Percentiles rank a stretch among this genome's conserved stretches.
Evolutionary conservation across 2,888 invertebrate species (phyloP).

Genomic region (Phytoseiulus persimilis): DNA sequence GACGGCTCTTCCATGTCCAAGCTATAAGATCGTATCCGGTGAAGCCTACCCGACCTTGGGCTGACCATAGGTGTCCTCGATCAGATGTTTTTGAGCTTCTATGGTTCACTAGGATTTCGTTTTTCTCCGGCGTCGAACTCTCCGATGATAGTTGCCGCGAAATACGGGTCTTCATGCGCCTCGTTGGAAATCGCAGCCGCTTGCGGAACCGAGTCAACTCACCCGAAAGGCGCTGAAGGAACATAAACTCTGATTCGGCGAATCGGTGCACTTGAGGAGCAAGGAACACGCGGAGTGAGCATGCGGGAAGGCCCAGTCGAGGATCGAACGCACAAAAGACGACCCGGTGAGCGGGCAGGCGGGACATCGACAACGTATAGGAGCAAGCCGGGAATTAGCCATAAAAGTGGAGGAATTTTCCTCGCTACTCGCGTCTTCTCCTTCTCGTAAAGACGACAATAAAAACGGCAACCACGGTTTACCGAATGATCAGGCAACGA

Average conservation of each 20-base stretch:
- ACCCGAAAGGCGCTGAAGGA: neutral
- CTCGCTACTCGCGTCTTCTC: neutral
- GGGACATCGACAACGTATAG: neutral
- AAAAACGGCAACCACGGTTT: neutral
- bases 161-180: neutral
- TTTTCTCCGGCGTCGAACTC: too few relatives aligned
- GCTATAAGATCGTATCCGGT: too few relatives aligned
- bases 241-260: neutral
- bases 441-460: neutral
- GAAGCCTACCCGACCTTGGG: too few relatives aligned
- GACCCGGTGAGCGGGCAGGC: neutral
- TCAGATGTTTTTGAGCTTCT: too few relatives aligned
- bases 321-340: neutral
- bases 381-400: neutral
- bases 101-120: too few relatives aligned
- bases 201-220: neutral
- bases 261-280: neutral
- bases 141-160: too few relatives aligned
- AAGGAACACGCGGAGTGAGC: neutral
- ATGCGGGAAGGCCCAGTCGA: neutral
- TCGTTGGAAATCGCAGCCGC: neutral
- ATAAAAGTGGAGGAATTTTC: neutral
- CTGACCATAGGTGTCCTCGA: too few relatives aligned
- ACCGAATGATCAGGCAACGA: neutral
- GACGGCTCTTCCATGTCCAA: too few relatives aligned